These are phyloP conservation scores for Nannospalax galili DNA, from an alignment of 2,113 vertebrate species.

Conservation along the genomic window DNA sequence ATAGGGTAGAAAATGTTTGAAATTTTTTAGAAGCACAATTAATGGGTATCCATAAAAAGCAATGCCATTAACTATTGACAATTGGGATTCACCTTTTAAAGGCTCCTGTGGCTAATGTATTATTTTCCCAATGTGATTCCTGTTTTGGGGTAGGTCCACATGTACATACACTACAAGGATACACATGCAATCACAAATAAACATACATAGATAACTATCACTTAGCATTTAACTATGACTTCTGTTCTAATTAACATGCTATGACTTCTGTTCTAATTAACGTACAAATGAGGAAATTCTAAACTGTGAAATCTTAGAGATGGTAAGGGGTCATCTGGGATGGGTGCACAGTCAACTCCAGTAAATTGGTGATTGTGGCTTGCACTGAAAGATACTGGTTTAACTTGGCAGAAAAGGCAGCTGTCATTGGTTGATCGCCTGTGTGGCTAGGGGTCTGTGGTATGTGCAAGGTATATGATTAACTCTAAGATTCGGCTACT, in stretches of 20 bases:
- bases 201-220: background rate
- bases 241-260: conserved; percentile 13
- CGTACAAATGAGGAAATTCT: background rate
- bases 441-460: background rate
- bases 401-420: background rate
- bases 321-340: background rate
- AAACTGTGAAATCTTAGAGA: conserved; percentile 28
- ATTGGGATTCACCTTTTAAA: background rate
- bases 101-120: background rate
- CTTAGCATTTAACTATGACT: conserved; percentile 7
- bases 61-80: background rate
- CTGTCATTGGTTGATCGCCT: conserved; percentile 30
- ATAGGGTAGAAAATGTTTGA: conserved; percentile 18
- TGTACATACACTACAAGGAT: background rate
- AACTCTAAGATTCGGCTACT: background rate
- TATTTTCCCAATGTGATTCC: conserved; percentile 23
- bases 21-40: conserved; percentile 35
- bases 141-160: background rate
- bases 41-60: background rate
- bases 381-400: conserved; percentile 7
- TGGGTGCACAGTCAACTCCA: background rate
- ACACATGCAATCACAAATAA: background rate
- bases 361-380: background rate
- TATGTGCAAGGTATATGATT: background rate
- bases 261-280: no score